These are phyloP conservation scores for Eurosta solidaginis DNA, from an alignment of 1,140 invertebrate genomes.

Conservation along the genomic window DNA sequence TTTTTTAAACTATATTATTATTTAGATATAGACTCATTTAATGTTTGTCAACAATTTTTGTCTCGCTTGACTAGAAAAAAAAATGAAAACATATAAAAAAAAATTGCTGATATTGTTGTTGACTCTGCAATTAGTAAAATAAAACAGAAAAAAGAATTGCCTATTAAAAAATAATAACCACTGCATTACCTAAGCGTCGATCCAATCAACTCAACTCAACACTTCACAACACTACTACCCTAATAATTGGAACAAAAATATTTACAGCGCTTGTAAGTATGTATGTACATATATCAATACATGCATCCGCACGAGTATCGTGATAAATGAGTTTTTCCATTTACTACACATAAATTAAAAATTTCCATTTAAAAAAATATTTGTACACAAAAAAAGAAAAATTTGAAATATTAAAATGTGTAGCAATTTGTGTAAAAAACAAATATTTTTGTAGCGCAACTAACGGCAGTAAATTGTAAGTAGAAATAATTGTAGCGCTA, in stretches of 20 bases:
- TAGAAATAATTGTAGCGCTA: no score
- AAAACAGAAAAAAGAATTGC: background rate
- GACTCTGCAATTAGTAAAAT: background rate
- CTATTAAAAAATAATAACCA: background rate
- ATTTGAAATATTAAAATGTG: background rate
- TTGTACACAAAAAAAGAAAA: background rate
- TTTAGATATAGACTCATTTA: no score
- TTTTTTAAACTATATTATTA: no score
- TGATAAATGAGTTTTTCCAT: background rate
- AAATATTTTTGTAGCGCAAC: conserved; percentile 7
- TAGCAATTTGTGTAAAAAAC: background rate
- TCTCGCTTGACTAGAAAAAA: no score
- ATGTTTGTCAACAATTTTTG: no score
- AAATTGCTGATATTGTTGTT: background rate
- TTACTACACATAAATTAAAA: background rate
- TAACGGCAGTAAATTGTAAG: background rate
- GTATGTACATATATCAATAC: no score
- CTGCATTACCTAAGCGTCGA: background rate
- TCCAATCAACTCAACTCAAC: background rate
- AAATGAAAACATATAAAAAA: no score
- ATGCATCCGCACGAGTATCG: background rate
- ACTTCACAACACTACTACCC: background rate
- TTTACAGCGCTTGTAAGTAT: no score
- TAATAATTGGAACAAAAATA: background rate
- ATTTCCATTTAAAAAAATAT: background rate